Conservation (phyloP, 2,888 invertebrate genomes). For the Aspidiotus rigidus region DNA sequence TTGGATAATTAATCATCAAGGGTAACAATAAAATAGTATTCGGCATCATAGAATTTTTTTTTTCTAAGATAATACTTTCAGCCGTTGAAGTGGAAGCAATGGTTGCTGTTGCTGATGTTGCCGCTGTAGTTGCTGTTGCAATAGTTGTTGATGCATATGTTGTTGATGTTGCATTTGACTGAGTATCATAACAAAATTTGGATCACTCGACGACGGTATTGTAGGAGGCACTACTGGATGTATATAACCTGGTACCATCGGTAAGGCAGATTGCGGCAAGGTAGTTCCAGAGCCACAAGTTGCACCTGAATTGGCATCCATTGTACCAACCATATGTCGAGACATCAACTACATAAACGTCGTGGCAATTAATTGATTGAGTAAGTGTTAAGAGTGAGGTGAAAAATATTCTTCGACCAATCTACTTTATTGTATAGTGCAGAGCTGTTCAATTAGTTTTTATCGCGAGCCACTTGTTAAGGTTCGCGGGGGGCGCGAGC, state of each 20-base stretch:
- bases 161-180: conserved; percentile 35
- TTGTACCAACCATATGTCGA: not conserved
- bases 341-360: conserved; percentile 11
- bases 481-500: too few relatives aligned
- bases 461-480: too few relatives aligned
- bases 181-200: conserved; percentile 21
- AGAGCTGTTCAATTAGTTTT: too few relatives aligned
- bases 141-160: conserved; percentile 38
- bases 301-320: conserved; percentile 3
- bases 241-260: conserved; percentile 21
- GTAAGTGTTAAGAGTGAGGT: too few relatives aligned
- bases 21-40: not conserved
- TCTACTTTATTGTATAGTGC: too few relatives aligned
- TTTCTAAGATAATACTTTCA: conserved; percentile 31
- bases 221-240: conserved; percentile 14
- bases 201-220: conserved; percentile 9
- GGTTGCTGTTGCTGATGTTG: conserved; percentile 36
- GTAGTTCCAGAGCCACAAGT: not conserved
- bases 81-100: conserved; percentile 37
- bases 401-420: too few relatives aligned
- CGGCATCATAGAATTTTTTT: not conserved
- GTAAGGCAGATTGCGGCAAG: conserved; percentile 7
- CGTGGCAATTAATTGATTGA: too few relatives aligned
- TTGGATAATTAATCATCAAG: not conserved
- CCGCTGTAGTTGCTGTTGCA: conserved; percentile 34